These are phyloP conservation scores for Todiramphus chloris DNA, from an alignment of 2,113 vertebrate species.

Conservation along the genomic window DNA sequence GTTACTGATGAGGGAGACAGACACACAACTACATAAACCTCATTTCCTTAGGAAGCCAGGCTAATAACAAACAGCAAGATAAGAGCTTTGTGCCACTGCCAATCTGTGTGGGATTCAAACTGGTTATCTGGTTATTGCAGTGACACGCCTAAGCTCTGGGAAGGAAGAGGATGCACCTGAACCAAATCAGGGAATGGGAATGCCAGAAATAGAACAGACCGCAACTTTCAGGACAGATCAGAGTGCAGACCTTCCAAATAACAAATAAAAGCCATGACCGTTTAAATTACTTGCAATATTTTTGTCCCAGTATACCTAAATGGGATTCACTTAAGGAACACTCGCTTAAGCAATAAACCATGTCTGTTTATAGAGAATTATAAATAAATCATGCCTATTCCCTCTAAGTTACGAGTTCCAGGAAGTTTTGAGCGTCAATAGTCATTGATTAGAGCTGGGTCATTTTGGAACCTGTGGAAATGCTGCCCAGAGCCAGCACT, in stretches of 20 bases:
- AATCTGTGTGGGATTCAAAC: background rate
- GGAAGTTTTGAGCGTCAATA: background rate
- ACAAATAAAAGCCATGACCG: background rate
- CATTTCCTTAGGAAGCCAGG: background rate
- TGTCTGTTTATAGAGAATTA: background rate
- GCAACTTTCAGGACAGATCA: background rate
- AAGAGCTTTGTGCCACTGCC: background rate
- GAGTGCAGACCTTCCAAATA: background rate
- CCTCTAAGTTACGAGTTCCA: background rate
- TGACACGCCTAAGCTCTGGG: background rate
- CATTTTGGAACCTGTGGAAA: background rate
- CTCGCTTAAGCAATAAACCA: background rate
- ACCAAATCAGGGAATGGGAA: background rate
- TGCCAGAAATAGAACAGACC: background rate
- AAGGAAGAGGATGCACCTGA: background rate
- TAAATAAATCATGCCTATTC: background rate
- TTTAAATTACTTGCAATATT: background rate
- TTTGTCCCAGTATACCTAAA: background rate
- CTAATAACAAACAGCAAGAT: background rate
- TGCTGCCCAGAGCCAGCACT: background rate
- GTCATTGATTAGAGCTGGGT: accelerated
- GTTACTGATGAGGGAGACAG: background rate
- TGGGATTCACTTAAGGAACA: background rate
- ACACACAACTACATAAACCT: background rate
- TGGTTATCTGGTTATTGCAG: background rate